Evolutionary conservation across 2,888 invertebrate species (phyloP).

Genomic region (Timema cristinae): DNA sequence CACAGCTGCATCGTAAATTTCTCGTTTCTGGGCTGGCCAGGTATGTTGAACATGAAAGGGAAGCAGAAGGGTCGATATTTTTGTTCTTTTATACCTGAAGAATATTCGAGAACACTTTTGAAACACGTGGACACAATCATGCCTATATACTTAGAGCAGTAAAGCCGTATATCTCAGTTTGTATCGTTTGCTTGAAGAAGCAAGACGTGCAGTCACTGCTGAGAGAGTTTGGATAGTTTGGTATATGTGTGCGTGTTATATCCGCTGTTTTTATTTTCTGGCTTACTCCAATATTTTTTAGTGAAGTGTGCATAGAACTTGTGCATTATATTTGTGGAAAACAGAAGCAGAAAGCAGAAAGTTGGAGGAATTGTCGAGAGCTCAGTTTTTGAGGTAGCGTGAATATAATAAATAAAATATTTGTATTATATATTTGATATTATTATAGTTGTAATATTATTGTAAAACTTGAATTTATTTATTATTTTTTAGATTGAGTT

Average conservation of each 20-base stretch:
- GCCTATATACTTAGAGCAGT: neutral
- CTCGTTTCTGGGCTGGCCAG: neutral
- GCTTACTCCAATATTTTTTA: no score
- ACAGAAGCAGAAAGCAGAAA: no score
- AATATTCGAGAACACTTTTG: no score
- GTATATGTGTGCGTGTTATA: neutral
- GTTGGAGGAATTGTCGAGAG: no score
- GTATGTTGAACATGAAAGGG: conserved; percentile 12
- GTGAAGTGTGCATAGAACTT: no score
- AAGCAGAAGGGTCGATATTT: conserved; percentile 15
- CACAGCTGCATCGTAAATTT: conserved; percentile 15
- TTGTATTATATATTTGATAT: no score
- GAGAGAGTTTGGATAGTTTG: conserved; percentile 13
- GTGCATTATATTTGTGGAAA: no score
- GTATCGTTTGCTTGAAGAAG: conserved; percentile 4
- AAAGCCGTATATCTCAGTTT: conserved; percentile 1
- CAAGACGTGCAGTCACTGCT: conserved; percentile 7
- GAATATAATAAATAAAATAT: no score
- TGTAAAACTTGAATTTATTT: no score
- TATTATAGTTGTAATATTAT: no score
- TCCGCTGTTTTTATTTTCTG: neutral
- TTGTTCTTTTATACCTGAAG: conserved; percentile 4
- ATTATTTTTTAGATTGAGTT: neutral
- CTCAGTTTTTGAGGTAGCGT: no score
- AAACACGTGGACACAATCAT: neutral